Evolutionary conservation across 2,888 invertebrate species (phyloP).

Genomic region (Dynastes maya): DNA sequence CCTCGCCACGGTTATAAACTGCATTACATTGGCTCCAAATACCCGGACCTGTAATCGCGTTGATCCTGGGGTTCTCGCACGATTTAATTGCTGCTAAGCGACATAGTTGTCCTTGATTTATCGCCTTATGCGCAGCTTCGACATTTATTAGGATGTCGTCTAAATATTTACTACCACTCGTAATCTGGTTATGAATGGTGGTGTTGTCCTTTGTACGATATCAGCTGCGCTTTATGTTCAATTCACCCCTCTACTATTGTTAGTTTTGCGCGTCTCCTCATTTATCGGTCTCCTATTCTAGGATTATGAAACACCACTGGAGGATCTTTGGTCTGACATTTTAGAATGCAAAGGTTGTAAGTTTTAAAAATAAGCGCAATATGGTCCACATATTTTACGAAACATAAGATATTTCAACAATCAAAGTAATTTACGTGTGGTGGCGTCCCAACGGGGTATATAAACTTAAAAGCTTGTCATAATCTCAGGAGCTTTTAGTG

Average conservation of each 20-base stretch:
- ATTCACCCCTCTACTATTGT: slow-evolving; percentile 47
- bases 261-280: slow-evolving; percentile 30
- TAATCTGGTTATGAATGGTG: slow-evolving; percentile 61
- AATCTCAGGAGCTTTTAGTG: too few relatives aligned
- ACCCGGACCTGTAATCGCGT: slow-evolving; percentile 59
- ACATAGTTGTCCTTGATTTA: slow-evolving; percentile 60
- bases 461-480: too few relatives aligned
- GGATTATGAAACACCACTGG: slow-evolving; percentile 43
- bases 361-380: not conserved
- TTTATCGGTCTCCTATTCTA: not conserved
- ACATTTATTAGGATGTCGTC: slow-evolving; percentile 63
- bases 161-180: slow-evolving; percentile 59
- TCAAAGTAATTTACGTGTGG: too few relatives aligned
- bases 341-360: slow-evolving; percentile 8
- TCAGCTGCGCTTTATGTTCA: slow-evolving; percentile 54
- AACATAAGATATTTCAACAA: too few relatives aligned
- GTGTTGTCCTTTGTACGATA: slow-evolving; percentile 53
- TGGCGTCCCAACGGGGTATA: too few relatives aligned
- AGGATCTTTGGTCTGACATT: slow-evolving; percentile 50
- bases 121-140: slow-evolving; percentile 53
- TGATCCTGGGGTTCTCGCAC: slow-evolving; percentile 59
- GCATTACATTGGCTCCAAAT: slow-evolving; percentile 44
- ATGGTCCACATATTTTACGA: too few relatives aligned
- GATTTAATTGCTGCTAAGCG: slow-evolving; percentile 64
- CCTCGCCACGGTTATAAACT: slow-evolving; percentile 54